Conservation (phyloP, 1,140 invertebrate species). For the Temnothorax longispinosus region DNA sequence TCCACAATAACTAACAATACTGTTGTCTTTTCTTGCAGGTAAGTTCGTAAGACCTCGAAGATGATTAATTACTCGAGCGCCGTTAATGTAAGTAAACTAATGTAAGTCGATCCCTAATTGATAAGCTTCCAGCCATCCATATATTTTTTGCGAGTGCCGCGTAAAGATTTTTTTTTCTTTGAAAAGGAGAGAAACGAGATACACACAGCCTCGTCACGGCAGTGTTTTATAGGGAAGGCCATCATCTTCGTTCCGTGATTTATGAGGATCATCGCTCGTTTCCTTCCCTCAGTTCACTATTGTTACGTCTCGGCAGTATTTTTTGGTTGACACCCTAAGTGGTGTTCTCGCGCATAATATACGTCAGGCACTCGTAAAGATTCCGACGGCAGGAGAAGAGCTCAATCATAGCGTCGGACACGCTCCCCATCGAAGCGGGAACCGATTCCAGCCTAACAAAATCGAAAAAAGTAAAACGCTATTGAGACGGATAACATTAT, state of each 20-base stretch:
- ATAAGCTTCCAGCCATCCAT: neutral
- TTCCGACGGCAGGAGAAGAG: conserved; percentile 30
- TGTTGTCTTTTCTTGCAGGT: conserved; percentile 41
- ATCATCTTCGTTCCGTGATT: conserved; percentile 65
- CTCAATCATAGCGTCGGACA: conserved; percentile 42
- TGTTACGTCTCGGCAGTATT: conserved; percentile 56
- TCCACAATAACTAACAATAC: conserved; percentile 2
- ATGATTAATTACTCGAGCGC: conserved; percentile 48
- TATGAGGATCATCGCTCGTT: conserved; percentile 58
- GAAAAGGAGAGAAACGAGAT: neutral
- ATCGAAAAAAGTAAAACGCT: neutral
- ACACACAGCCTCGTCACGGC: neutral
- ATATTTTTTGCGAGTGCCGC: neutral
- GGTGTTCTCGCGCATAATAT: conserved; percentile 55
- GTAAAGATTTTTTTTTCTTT: neutral
- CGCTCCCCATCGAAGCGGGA: neutral
- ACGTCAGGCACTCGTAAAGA: conserved; percentile 34
- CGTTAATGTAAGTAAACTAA: conserved; percentile 43
- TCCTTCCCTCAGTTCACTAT: conserved; percentile 29
- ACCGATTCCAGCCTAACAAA: neutral
- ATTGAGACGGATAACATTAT: conserved; percentile 2
- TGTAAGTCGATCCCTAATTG: conserved; percentile 1
- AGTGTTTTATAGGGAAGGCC: conserved; percentile 18
- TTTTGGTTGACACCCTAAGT: conserved; percentile 57
- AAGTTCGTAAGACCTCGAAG: conserved; percentile 22